These are phyloP conservation scores for Pipistrellus kuhlii DNA, from an alignment of 2,797 vertebrate species.

Conservation along the genomic window DNA sequence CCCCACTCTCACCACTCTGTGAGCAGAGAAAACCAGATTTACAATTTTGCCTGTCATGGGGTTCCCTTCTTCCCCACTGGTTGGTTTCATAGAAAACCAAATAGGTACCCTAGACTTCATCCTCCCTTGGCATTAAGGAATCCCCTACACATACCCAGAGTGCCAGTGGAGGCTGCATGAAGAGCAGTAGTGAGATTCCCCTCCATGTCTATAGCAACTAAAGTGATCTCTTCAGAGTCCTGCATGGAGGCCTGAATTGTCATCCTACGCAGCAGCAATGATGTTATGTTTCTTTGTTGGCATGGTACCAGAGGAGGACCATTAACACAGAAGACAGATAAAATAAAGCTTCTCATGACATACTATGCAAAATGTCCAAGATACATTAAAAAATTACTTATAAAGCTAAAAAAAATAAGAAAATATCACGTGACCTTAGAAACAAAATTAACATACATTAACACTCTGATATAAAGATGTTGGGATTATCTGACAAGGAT, in stretches of 20 bases:
- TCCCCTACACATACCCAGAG: fast-evolving
- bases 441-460: not conserved
- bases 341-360: not conserved
- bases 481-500: not conserved
- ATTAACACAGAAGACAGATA: not conserved
- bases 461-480: not conserved
- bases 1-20: not conserved
- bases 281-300: not conserved
- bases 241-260: not conserved
- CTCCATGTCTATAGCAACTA: not conserved
- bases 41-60: not conserved
- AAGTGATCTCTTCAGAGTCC: not conserved
- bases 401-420: not conserved
- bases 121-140: not conserved
- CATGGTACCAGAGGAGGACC: not conserved
- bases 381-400: not conserved
- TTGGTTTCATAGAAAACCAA: not conserved
- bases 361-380: not conserved
- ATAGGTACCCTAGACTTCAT: fast-evolving
- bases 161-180: not conserved
- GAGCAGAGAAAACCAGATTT: not conserved
- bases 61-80: not conserved
- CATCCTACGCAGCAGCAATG: not conserved
- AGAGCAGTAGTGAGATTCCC: not conserved
- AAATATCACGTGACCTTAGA: not conserved